Evolutionary conservation across 1,140 invertebrate genomes (phyloP).

Genomic region (Anastrepha obliqua): DNA sequence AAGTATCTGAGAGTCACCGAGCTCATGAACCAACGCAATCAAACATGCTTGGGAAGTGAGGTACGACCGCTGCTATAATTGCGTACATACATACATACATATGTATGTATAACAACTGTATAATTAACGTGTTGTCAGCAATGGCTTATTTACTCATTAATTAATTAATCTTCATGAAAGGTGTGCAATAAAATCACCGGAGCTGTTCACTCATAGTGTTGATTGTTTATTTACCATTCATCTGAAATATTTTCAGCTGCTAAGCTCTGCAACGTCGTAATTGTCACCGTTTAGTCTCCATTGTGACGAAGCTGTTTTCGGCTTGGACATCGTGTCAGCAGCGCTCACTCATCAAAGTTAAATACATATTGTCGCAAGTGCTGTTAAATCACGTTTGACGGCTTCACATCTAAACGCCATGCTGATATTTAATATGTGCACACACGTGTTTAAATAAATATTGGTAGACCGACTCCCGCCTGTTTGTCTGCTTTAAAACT

Average conservation of each 20-base stretch:
- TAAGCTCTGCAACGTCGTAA: not conserved
- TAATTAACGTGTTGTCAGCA: conserved; percentile 26
- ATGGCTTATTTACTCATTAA: conserved; percentile 25
- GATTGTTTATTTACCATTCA: conserved; percentile 37
- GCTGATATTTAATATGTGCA: not conserved
- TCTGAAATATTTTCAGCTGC: not conserved
- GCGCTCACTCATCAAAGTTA: not conserved
- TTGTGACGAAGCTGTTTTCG: not conserved
- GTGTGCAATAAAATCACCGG: conserved; percentile 28
- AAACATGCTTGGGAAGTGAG: not conserved
- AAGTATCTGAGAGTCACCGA: no score
- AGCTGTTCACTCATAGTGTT: not conserved
- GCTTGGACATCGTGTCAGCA: not conserved
- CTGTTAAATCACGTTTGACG: conserved; percentile 5
- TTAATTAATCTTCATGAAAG: conserved; percentile 40
- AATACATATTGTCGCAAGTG: not conserved
- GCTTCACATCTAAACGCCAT: not conserved
- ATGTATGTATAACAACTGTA: not conserved
- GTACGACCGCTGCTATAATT: not conserved
- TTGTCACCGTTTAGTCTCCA: conserved; percentile 7
- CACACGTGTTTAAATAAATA: not conserved
- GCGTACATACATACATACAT: not conserved
- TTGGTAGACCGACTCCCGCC: not conserved
- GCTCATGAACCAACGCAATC: not conserved
- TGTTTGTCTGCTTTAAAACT: not conserved